Evolutionary conservation across 2,888 invertebrate species (phyloP).

Genomic region (Diploptera punctata): DNA sequence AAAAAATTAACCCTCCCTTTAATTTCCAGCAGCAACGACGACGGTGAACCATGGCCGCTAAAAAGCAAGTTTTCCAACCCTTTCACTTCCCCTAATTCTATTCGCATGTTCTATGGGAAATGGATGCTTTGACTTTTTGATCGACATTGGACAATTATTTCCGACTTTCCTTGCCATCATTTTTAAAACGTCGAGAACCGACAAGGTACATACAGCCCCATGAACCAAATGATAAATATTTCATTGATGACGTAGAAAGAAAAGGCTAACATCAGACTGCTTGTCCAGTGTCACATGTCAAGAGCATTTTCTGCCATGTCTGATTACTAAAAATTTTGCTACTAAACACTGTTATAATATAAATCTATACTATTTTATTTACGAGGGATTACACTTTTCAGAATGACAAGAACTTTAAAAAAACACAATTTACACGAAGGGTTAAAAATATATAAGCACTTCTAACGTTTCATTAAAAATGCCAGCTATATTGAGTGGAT

Average conservation of each 20-base stretch:
- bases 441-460: neutral
- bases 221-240: neutral
- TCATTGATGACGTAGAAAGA: neutral
- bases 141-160: slow-evolving; percentile 17
- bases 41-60: neutral
- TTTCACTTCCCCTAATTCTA: too few relatives aligned
- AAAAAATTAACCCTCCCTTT: slow-evolving; percentile 25
- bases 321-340: neutral
- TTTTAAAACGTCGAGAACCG: neutral
- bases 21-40: neutral
- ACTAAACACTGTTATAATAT: slow-evolving; percentile 3
- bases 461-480: neutral
- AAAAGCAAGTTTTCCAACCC: too few relatives aligned
- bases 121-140: neutral
- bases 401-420: neutral
- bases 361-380: neutral
- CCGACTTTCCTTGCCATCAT: slow-evolving; percentile 3
- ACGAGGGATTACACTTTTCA: neutral
- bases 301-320: neutral
- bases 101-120: neutral
- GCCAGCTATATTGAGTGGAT: neutral
- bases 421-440: neutral
- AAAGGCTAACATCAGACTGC: neutral
- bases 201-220: neutral
- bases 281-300: neutral